Percentiles rank a stretch among this genome's conserved stretches.
Conservation (phyloP, 2,888 invertebrate species). For the Drosophila vallismaia region DNA sequence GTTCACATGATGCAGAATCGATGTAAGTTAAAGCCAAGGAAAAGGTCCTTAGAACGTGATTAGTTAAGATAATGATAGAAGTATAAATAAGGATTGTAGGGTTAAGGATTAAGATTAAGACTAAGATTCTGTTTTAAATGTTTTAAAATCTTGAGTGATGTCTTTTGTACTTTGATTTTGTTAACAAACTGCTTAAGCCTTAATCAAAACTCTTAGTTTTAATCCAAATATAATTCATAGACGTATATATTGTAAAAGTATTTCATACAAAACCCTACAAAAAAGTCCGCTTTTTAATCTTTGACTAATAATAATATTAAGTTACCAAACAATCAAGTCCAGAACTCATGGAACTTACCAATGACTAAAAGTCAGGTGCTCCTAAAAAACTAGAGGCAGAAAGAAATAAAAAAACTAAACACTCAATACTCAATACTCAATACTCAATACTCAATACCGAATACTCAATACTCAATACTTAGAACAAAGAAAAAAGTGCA, state of each 20-base stretch:
- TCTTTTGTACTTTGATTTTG: too few relatives aligned
- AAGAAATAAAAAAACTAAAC: conserved; percentile 7
- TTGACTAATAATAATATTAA: background rate
- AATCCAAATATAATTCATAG: too few relatives aligned
- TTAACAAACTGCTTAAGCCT: too few relatives aligned
- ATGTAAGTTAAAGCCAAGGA: conserved; percentile 77
- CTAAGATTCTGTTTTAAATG: too few relatives aligned
- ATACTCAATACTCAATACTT: background rate
- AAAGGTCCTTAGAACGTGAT: background rate
- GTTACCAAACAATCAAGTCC: background rate
- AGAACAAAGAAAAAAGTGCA: conserved; percentile 28
- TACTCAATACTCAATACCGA: background rate
- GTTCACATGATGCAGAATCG: conserved; percentile 82
- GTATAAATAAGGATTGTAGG: too few relatives aligned
- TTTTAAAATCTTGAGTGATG: too few relatives aligned
- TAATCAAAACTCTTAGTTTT: too few relatives aligned
- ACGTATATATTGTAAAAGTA: too few relatives aligned
- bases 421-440: background rate
- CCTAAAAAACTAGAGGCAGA: too few relatives aligned
- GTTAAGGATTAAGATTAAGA: too few relatives aligned
- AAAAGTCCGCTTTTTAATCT: background rate
- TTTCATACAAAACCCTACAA: background rate
- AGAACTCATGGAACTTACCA: conserved; percentile 14
- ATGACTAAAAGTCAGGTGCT: conserved; percentile 22
- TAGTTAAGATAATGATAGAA: too few relatives aligned